Percentiles rank a stretch among this genome's conserved stretches.
Conservation (phyloP, 30 jellyfish, hydroid and myxozoan species). For the Chrysaora quinquecirrha region DNA sequence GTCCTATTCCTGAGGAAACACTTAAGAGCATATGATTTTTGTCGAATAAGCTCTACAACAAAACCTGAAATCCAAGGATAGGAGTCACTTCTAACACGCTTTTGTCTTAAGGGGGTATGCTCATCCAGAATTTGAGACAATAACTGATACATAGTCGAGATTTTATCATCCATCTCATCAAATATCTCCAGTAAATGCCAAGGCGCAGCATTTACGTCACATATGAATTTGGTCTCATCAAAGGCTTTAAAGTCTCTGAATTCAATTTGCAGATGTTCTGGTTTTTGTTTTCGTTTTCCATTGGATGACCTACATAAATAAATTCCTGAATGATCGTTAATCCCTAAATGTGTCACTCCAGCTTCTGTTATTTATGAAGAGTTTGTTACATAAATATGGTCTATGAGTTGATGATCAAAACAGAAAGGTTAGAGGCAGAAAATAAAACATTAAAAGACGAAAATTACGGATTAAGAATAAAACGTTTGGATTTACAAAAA, state of each 20-base stretch:
- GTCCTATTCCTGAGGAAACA: background rate
- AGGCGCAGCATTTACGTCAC: slow-evolving; percentile 25
- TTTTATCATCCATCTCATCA: slow-evolving; percentile 19
- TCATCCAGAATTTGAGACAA: slow-evolving; percentile 4
- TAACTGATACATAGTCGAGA: background rate
- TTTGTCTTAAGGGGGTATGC: slow-evolving; percentile 12
- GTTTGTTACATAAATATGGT: slow-evolving; percentile 3
- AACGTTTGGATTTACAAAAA: too few species aligned
- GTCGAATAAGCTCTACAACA: slow-evolving; percentile 10
- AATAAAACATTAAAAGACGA: too few species aligned
- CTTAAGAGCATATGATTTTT: slow-evolving; percentile 11
- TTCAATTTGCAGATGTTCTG: background rate
- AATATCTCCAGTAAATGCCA: slow-evolving; percentile 24
- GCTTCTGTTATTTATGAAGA: background rate
- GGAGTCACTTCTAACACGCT: slow-evolving; percentile 19
- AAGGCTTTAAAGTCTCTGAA: slow-evolving; percentile 21
- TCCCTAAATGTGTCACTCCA: slow-evolving; percentile 3
- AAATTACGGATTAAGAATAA: too few species aligned
- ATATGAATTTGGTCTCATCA: slow-evolving; percentile 9
- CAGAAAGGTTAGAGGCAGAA: too few species aligned
- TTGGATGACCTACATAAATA: slow-evolving; percentile 3
- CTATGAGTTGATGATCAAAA: too few species aligned
- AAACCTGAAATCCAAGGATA: slow-evolving; percentile 17
- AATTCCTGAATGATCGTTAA: slow-evolving; percentile 10
- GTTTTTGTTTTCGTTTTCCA: slow-evolving; percentile 5